phyloP scores from a whole-genome alignment of 2,888 invertebrate species.

The Drosophila birchii region DNA sequence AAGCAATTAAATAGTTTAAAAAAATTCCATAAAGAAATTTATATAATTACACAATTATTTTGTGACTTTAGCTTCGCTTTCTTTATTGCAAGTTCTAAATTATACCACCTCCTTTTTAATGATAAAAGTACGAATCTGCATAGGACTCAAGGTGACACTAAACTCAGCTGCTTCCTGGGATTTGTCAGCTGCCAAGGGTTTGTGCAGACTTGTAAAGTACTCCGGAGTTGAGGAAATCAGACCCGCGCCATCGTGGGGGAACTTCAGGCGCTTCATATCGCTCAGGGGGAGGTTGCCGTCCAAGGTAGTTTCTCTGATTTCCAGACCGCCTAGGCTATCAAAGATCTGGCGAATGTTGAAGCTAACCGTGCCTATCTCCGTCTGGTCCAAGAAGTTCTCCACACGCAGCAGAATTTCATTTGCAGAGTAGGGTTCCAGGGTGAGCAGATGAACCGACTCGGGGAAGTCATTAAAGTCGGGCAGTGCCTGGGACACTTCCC shows the following conservation, averaged over 20 bases:
- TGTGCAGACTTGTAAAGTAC: conserved; percentile 63
- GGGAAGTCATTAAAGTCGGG: conserved; percentile 85
- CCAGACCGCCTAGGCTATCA: conserved; percentile 86
- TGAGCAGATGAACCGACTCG: conserved; percentile 89
- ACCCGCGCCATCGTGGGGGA: conserved; percentile 63
- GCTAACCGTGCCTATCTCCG: conserved; percentile 84
- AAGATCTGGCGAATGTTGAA: conserved; percentile 85
- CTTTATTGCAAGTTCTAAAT: neutral
- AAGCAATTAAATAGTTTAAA: neutral
- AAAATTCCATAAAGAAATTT: neutral
- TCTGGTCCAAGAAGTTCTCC: conserved; percentile 90
- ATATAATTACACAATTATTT: neutral
- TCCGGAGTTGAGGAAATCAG: conserved; percentile 31
- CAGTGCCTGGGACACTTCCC: conserved; percentile 83
- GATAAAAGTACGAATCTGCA: conserved; percentile 38
- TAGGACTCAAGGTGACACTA: conserved; percentile 43
- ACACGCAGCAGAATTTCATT: conserved; percentile 88
- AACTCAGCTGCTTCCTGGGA: conserved; percentile 62
- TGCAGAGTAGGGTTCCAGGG: conserved; percentile 91
- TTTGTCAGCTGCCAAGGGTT: conserved; percentile 54
- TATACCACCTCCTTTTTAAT: conserved; percentile 13
- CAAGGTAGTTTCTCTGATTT: conserved; percentile 88
- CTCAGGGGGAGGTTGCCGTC: conserved; percentile 88
- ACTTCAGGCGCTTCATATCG: conserved; percentile 84
- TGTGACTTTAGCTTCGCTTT: neutral